A percentile compares a stretch with the other conserved stretches of the same genome.
These are phyloP conservation scores for Subanguina moxae DNA, from an alignment of 1,140 invertebrate species.

Conservation along the genomic window DNA sequence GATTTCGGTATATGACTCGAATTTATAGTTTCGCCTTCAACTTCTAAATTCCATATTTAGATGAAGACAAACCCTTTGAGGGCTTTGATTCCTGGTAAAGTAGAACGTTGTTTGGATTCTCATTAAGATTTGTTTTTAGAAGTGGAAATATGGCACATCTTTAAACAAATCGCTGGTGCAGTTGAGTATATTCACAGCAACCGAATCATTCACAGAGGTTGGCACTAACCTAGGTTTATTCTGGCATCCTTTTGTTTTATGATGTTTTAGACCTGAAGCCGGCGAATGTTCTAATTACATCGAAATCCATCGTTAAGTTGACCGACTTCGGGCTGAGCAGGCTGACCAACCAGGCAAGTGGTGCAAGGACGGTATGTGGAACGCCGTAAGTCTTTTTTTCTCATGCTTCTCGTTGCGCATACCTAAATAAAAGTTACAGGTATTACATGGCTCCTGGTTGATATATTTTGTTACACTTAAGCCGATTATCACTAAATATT, in stretches of 20 bases:
- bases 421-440: too few relatives aligned
- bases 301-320: constrained; percentile 20
- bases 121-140: too few relatives aligned
- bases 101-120: neutral
- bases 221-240: too few relatives aligned
- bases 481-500: too few relatives aligned
- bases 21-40: too few relatives aligned
- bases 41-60: neutral
- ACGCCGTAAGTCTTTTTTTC: too few relatives aligned
- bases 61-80: neutral
- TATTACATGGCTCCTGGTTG: constrained; percentile 40
- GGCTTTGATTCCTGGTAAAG: constrained; percentile 2
- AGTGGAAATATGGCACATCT: constrained; percentile 31
- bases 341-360: neutral
- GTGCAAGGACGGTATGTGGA: constrained; percentile 29
- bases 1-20: constrained; percentile 5
- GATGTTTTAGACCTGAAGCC: constrained; percentile 30
- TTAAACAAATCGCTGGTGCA: constrained; percentile 29
- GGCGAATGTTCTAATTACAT: constrained; percentile 28
- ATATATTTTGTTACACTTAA: too few relatives aligned
- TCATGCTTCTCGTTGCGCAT: too few relatives aligned
- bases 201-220: constrained; percentile 26
- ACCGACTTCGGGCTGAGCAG: constrained; percentile 35
- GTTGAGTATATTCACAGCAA: constrained; percentile 33
- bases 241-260: neutral